phyloP scores from a whole-genome alignment of 2,797 vertebrate species.

The Pangasius djambal region DNA sequence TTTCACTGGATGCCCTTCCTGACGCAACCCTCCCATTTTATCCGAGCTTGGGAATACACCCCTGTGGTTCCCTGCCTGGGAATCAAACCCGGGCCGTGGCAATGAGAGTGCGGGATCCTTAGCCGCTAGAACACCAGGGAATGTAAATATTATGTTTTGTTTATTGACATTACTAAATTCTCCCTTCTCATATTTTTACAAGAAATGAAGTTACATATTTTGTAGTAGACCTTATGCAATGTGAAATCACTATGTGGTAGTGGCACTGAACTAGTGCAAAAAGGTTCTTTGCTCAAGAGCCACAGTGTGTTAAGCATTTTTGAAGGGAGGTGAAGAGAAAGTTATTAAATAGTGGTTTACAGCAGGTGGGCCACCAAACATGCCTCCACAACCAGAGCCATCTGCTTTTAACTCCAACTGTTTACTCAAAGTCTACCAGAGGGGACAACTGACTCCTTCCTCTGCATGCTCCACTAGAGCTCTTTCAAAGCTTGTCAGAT shows the following conservation, averaged over 20 bases:
- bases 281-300: not conserved
- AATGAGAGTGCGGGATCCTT: too few relatives aligned
- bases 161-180: not conserved
- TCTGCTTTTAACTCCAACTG: slow-evolving; percentile 20
- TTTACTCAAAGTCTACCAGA: slow-evolving; percentile 11
- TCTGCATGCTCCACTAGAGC: slow-evolving; percentile 9
- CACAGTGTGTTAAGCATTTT: not conserved
- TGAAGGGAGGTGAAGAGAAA: not conserved
- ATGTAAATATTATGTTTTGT: not conserved
- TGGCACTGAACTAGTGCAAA: not conserved
- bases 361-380: slow-evolving; percentile 18
- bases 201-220: not conserved
- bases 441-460: slow-evolving; percentile 14
- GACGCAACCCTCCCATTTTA: too few relatives aligned
- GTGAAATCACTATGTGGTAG: not conserved
- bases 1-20: too few relatives aligned
- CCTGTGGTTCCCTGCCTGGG: too few relatives aligned
- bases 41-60: too few relatives aligned
- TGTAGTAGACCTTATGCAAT: not conserved
- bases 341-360: slow-evolving; percentile 4
- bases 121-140: not conserved
- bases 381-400: not conserved
- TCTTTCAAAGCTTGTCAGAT: not conserved
- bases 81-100: too few relatives aligned
- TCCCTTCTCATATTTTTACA: not conserved